Base-by-base conservation (phyloP, 2,797 vertebrate genomes). In the Lutjanus campechanus region DNA sequence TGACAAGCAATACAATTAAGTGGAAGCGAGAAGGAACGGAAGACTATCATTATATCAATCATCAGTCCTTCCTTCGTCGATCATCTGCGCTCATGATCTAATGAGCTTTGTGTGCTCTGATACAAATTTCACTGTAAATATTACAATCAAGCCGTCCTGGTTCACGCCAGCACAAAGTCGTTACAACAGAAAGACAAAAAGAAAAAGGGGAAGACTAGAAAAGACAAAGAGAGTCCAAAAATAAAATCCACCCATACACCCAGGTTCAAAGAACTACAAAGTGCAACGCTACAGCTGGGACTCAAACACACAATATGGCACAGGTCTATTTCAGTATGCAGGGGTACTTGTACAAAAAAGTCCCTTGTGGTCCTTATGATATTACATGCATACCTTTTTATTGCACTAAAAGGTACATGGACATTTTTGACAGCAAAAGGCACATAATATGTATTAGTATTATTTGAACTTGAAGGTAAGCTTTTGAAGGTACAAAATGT, bases 1-100 rank as follows among this genome's bases (percentile, higher is more conserved):
- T 92, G 92, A 91, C 93, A 91, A 79, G 87, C 74, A 40, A 76
- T 85, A 85, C 91, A 93, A 94, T 93, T 92, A 93, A 89, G 75
- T 66, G 61, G 88, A 84, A 88, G 87, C 62, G n/a, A 77, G 86
- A 80, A 65, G 85, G 69, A 86, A 76, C 81, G 80, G 83, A 89
- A 88, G 80, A 81, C 75, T 79, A 41, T 85, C 86, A 89, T 92
- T 90, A 90, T 82, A 91, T 91, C 86, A 88, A 86, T 92, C 86
- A 89, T 78, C 66, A 58, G 74, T 58, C 56, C 66, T 68, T 82
- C 64, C 72, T 73, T 74, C 36, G 68, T 79, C 63, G n/a, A 85
- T 90, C 84, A 88, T 79, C 80, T 36, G 43, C n/a, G 1, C 81
- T 91, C 81, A 79, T 84, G 87, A 58, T 79, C 86, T 89, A 77